These are phyloP conservation scores for Emydocephalus ijimae DNA, from an alignment of 2,113 vertebrate species.

Conservation along the genomic window DNA sequence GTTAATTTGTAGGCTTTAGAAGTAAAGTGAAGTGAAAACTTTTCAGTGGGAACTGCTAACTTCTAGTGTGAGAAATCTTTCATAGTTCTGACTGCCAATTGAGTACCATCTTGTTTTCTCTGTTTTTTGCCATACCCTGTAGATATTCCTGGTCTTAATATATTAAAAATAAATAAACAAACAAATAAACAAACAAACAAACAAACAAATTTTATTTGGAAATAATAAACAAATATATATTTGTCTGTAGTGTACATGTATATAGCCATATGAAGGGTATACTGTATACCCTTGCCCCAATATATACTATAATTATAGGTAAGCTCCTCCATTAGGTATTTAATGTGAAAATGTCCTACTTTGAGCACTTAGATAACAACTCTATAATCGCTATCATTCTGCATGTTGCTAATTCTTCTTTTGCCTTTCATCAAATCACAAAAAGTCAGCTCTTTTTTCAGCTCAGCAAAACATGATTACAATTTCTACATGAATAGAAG, in stretches of 20 bases:
- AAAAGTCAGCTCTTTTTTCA: not conserved
- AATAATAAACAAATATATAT: not conserved
- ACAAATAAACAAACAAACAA: not conserved
- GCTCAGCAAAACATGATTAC: not conserved
- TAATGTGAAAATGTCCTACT: not conserved
- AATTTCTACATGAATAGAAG: not conserved
- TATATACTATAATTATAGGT: not conserved
- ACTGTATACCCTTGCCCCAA: not conserved
- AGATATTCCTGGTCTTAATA: not conserved
- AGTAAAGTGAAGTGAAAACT: not conserved
- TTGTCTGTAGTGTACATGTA: not conserved
- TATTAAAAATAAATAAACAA: not conserved
- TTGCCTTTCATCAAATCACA: not conserved
- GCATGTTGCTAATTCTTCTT: not conserved
- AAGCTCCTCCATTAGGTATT: not conserved
- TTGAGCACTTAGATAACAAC: not conserved
- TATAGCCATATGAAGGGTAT: not conserved
- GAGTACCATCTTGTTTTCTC: not conserved
- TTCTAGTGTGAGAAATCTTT: not conserved
- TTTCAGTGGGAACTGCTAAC: not conserved
- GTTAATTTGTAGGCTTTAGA: not conserved
- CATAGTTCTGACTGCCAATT: not conserved
- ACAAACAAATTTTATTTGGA: not conserved
- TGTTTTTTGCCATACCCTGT: not conserved
- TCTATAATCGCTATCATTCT: not conserved